Evolutionary conservation across 2,797 vertebrate genomes (phyloP).

Genomic region (Sebastes hubbsi): DNA sequence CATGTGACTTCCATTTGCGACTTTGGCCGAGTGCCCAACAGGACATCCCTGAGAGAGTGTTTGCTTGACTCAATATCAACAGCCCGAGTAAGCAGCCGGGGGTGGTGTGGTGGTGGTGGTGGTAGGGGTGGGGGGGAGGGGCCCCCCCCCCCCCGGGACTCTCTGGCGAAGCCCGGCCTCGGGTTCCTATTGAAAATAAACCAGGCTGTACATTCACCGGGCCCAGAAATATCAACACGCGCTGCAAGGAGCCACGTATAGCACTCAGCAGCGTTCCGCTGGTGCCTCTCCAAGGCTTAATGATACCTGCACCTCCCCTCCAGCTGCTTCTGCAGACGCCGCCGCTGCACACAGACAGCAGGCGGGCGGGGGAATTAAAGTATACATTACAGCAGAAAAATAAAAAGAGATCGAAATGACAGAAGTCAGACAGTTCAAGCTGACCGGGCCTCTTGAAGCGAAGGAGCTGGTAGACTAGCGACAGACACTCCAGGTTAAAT

Average conservation of each 20-base stretch:
- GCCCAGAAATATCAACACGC: slow-evolving; percentile 76
- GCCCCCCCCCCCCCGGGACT: no score
- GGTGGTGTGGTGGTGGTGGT: background rate
- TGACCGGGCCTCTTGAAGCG: slow-evolving; percentile 98
- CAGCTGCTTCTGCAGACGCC: slow-evolving; percentile 76
- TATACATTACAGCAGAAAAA: slow-evolving; percentile 97
- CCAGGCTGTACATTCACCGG: slow-evolving; percentile 60
- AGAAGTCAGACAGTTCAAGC: slow-evolving; percentile 99
- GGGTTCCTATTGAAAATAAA: slow-evolving; percentile 82
- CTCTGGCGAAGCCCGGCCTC: slow-evolving; percentile 43
- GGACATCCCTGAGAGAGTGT: slow-evolving; percentile 85
- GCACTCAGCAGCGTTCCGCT: slow-evolving; percentile 64
- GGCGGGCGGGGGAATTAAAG: slow-evolving; percentile 87
- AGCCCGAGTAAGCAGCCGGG: slow-evolving; percentile 71
- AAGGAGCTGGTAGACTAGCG: slow-evolving; percentile 83
- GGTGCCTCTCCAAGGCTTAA: slow-evolving; percentile 86
- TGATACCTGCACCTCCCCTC: slow-evolving; percentile 95
- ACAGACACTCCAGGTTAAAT: slow-evolving; percentile 99
- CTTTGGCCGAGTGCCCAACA: slow-evolving; percentile 81
- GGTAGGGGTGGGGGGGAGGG: no score
- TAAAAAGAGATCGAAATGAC: slow-evolving; percentile 96
- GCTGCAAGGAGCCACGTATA: slow-evolving; percentile 64
- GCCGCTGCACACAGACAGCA: slow-evolving; percentile 62
- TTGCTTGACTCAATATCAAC: slow-evolving; percentile 84
- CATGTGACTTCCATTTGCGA: slow-evolving; percentile 82